Evolutionary conservation across 1,140 invertebrate genomes (phyloP).

Genomic region (Maconellicoccus hirsutus): DNA sequence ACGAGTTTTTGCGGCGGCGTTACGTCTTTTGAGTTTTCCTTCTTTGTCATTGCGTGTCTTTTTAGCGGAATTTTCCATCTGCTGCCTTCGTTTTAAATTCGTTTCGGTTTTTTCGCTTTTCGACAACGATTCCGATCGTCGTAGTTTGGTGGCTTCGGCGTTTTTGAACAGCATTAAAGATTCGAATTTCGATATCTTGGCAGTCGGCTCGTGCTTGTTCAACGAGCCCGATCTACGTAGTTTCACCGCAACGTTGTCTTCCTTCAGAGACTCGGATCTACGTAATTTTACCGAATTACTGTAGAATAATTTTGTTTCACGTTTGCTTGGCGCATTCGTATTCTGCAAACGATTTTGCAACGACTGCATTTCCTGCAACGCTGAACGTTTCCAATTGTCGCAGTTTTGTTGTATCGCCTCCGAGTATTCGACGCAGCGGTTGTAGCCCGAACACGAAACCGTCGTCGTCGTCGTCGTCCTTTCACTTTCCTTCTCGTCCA

Average conservation of each 20-base stretch:
- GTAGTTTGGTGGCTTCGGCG: constrained; percentile 37
- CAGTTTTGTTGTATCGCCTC: background rate
- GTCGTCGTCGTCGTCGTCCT: background rate
- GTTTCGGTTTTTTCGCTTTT: constrained; percentile 72
- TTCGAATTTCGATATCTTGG: constrained; percentile 27
- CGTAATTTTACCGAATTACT: constrained; percentile 33
- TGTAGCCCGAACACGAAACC: background rate
- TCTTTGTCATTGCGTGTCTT: constrained; percentile 30
- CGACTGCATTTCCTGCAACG: background rate
- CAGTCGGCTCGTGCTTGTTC: constrained; percentile 34
- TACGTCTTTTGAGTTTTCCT: constrained; percentile 57
- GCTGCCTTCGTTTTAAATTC: constrained; percentile 58
- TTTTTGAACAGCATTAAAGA: constrained; percentile 27
- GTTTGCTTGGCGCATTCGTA: background rate
- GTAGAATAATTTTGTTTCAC: background rate
- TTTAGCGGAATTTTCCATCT: constrained; percentile 36
- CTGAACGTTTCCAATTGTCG: constrained; percentile 2
- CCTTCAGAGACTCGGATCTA: constrained; percentile 49
- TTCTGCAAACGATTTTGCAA: background rate
- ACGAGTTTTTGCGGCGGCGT: constrained; percentile 45
- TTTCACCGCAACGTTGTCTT: constrained; percentile 31
- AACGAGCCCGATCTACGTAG: constrained; percentile 36
- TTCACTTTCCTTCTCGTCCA: background rate
- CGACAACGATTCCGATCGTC: constrained; percentile 53
- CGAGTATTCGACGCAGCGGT: no score